Evolutionary conservation across 2,888 invertebrate genomes (phyloP), one percentile per base, ranked within the genome.

Genomic region (Rhimphoctona megacephalus): DNA sequence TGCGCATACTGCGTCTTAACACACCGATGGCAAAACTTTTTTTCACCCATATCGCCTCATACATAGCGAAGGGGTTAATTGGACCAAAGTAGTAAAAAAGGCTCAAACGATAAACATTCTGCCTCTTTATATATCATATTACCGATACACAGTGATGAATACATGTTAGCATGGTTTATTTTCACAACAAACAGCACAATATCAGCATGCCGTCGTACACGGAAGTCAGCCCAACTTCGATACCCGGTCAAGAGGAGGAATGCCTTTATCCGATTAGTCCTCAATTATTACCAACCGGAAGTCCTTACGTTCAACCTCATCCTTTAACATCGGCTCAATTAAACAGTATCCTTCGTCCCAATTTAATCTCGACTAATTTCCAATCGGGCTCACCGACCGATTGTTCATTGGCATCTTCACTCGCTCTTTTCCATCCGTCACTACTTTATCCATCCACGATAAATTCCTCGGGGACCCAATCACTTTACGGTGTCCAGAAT

Each of bases 241-340:
- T 91, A 79, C 92, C 91, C 72, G 93, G 94, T 57, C 90, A 92
- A 73, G 94, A 94, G 90, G 94, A 94, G 90, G 94, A 94, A 86
- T 94, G 94, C 85, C 91, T 94, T 72, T 94, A 94, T 84, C 94
- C 94, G 36, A 90, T 94, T 85, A 94, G 93, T 81, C 94, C 94
- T n/a, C 92, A 93, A 85, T 89, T 93, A 81, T 89, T 94, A 64
- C 94, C 94, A 33, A 90, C 90, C 43, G 86, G 89, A 57, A 92
- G 92, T 89, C 93, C 93, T 22, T 94, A 93, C 89, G 92, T 94
- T 22, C 93, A 92, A 72, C 94, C 94, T 0, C 91, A 93, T 90
- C 94, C 94, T 4, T 87, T 94, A n/a, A 94, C 93, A 11, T 90
- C 91, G 19, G 88, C 89, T 67, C 94, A 94, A 69, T 88, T 94